A percentile compares a stretch with the other conserved stretches of the same genome.
These are phyloP conservation scores for Microchirus variegatus DNA, from an alignment of 2,797 vertebrate species.

Conservation along the genomic window DNA sequence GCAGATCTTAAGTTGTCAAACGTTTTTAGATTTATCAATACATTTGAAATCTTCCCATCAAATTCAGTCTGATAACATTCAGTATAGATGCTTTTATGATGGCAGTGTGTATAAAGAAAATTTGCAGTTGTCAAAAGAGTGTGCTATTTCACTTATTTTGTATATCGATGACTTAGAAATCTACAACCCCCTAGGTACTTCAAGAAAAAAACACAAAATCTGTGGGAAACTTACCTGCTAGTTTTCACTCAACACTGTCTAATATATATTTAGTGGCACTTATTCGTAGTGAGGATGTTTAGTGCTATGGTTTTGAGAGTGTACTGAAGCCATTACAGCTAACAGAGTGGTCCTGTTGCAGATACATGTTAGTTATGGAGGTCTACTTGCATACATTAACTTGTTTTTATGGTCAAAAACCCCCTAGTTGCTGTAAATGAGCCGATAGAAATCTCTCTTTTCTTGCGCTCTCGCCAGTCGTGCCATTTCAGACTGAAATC, in stretches of 20 bases:
- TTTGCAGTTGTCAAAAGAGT: neutral
- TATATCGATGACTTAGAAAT: neutral
- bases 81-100: too few relatives aligned
- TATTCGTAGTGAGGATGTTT: conserved; percentile 14
- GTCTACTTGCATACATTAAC: too few relatives aligned
- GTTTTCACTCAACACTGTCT: conserved; percentile 13
- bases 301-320: conserved; percentile 19
- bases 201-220: conserved; percentile 6
- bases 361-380: too few relatives aligned
- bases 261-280: conserved; percentile 6
- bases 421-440: too few relatives aligned
- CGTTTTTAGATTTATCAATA: neutral
- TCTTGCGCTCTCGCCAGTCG: too few relatives aligned
- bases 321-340: conserved; percentile 17
- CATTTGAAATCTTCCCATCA: neutral
- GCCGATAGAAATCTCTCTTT: too few relatives aligned
- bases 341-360: too few relatives aligned
- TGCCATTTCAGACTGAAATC: too few relatives aligned
- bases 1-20: conserved; percentile 17
- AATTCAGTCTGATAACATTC: neutral
- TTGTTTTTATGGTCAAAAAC: too few relatives aligned
- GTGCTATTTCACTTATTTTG: conserved; percentile 10
- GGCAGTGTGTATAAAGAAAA: conserved; percentile 15
- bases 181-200: neutral
- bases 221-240: conserved; percentile 11